Conservation (phyloP, 1,140 invertebrate genomes). For the Drosophila ambigua region DNA sequence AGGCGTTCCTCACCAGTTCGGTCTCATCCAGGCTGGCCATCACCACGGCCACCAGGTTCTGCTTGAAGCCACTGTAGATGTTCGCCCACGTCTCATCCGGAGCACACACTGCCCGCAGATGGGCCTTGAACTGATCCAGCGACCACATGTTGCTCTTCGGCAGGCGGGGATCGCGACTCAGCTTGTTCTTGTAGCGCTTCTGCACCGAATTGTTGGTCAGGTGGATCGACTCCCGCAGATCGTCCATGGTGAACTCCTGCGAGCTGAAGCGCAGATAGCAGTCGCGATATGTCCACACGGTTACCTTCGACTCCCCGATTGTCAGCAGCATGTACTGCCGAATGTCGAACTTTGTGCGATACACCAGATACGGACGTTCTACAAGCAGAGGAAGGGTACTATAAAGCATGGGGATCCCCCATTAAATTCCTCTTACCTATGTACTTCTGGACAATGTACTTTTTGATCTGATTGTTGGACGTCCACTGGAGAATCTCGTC, state of each 20-base stretch:
- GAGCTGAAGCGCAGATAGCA: constrained; percentile 96
- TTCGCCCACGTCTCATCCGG: constrained; percentile 86
- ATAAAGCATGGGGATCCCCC: no score
- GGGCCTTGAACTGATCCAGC: constrained; percentile 89
- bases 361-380: constrained; percentile 92
- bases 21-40: constrained; percentile 91
- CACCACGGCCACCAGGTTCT: constrained; percentile 92
- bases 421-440: no score
- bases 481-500: constrained; percentile 88
- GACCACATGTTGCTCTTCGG: constrained; percentile 94
- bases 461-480: constrained; percentile 86
- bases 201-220: constrained; percentile 97
- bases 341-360: constrained; percentile 96
- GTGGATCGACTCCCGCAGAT: constrained; percentile 95
- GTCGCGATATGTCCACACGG: constrained; percentile 95
- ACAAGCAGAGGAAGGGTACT: constrained; percentile 35
- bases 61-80: constrained; percentile 94
- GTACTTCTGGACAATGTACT: constrained; percentile 96
- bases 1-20: constrained; percentile 90
- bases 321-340: constrained; percentile 95
- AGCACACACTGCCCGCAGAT: constrained; percentile 85
- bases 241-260: constrained; percentile 91
- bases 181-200: constrained; percentile 90
- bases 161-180: constrained; percentile 87
- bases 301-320: constrained; percentile 89